These are phyloP conservation scores for Stenurella melanura DNA, from an alignment of 2,888 invertebrate species.

Conservation along the genomic window DNA sequence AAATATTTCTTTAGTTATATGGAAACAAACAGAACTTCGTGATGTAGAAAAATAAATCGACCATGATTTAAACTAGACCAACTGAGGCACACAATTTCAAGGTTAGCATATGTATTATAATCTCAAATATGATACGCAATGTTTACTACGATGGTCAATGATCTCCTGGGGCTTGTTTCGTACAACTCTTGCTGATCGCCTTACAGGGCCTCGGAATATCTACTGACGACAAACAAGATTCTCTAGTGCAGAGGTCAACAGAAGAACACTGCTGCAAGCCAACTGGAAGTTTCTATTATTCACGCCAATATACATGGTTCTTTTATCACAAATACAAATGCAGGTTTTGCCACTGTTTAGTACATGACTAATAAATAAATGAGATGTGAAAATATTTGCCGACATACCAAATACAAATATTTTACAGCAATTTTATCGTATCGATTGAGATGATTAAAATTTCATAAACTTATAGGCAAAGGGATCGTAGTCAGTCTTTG, in stretches of 20 bases:
- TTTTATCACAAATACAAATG: not conserved
- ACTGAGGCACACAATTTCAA: conserved; percentile 6
- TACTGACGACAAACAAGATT: conserved; percentile 13
- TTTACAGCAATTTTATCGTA: too few species aligned
- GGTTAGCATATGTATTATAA: not conserved
- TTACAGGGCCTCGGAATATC: conserved; percentile 7
- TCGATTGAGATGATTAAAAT: too few species aligned
- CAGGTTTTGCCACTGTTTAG: not conserved
- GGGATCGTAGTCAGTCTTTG: too few species aligned
- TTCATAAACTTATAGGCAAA: too few species aligned
- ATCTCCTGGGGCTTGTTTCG: conserved; percentile 25
- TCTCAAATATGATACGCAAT: conserved; percentile 4
- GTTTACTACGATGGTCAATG: conserved; percentile 42
- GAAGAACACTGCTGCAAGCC: not conserved
- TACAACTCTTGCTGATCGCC: conserved; percentile 13
- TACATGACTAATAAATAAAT: too few species aligned
- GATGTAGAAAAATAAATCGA: too few species aligned
- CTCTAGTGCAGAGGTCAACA: conserved; percentile 12
- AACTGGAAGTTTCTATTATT: not conserved
- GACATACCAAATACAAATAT: too few species aligned
- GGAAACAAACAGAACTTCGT: too few species aligned
- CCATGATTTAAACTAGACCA: conserved; percentile 11
- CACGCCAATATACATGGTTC: not conserved
- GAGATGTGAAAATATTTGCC: not conserved
- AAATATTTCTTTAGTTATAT: too few species aligned